These are phyloP conservation scores for Ceyx melanurus DNA, from an alignment of 2,113 vertebrate species.

Conservation along the genomic window DNA sequence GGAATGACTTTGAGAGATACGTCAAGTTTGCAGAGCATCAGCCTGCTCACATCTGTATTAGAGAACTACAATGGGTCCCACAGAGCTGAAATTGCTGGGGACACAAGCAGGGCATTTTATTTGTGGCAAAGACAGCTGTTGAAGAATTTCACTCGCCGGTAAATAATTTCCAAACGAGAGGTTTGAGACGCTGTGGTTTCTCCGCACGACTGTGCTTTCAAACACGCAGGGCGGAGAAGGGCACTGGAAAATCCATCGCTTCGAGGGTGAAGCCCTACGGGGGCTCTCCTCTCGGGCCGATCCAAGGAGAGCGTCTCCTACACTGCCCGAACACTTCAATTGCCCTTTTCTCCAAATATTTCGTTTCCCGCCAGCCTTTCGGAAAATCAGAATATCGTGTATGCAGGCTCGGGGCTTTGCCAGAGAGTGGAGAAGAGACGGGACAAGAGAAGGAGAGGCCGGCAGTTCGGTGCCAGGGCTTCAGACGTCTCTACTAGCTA, in stretches of 20 bases:
- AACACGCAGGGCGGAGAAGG: background rate
- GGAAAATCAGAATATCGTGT: background rate
- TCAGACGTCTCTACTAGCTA: background rate
- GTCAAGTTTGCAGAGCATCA: constrained; percentile 46
- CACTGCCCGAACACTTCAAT: background rate
- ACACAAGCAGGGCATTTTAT: constrained; percentile 15
- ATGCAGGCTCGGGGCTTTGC: background rate
- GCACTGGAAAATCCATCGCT: background rate
- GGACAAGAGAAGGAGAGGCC: background rate
- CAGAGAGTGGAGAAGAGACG: background rate
- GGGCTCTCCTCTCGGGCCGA: background rate
- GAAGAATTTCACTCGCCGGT: constrained; percentile 7
- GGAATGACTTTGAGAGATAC: constrained; percentile 30
- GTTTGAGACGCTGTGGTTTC: background rate
- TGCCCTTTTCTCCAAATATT: background rate
- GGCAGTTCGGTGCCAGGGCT: background rate
- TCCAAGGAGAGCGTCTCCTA: background rate
- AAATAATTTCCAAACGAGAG: constrained; percentile 39
- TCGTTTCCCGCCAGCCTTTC: background rate
- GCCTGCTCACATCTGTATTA: constrained; percentile 9
- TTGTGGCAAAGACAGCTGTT: constrained; percentile 46
- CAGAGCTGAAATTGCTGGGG: constrained; percentile 18
- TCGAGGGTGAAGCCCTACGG: background rate
- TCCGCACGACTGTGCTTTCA: background rate
- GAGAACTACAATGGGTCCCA: constrained; percentile 17